Conservation (phyloP, 2,113 vertebrate species). For the Nothoprocta pentlandii region DNA sequence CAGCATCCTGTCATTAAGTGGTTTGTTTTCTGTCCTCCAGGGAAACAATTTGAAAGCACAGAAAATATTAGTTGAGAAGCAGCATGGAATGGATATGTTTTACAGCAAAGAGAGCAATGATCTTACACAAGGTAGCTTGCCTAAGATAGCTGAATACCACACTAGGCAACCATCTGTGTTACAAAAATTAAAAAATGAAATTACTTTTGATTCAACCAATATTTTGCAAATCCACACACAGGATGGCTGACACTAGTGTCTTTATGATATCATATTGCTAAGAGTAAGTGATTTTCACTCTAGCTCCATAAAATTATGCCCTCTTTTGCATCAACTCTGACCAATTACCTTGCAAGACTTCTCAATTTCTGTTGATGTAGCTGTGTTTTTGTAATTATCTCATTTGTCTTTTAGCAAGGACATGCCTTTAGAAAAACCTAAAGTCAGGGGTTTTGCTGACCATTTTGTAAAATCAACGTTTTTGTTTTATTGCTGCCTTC, state of each 20-base stretch:
- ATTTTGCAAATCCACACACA: background rate
- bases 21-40: background rate
- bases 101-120: background rate
- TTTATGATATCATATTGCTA: background rate
- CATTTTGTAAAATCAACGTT: background rate
- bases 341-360: background rate
- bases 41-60: background rate
- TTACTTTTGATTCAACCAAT: background rate
- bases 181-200: background rate
- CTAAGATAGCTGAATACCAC: background rate
- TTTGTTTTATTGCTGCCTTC: background rate
- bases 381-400: conserved; percentile 2
- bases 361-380: background rate
- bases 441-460: background rate
- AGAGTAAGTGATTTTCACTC: background rate
- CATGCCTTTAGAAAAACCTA: background rate
- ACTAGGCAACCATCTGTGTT: background rate
- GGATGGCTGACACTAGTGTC: background rate
- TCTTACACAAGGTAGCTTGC: background rate
- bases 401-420: conserved; percentile 23
- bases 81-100: background rate
- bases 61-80: background rate
- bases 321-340: background rate
- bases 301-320: background rate
- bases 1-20: background rate